phyloP scores from a whole-genome alignment of 2,888 invertebrate genomes.

The Bombyx huttoni region DNA sequence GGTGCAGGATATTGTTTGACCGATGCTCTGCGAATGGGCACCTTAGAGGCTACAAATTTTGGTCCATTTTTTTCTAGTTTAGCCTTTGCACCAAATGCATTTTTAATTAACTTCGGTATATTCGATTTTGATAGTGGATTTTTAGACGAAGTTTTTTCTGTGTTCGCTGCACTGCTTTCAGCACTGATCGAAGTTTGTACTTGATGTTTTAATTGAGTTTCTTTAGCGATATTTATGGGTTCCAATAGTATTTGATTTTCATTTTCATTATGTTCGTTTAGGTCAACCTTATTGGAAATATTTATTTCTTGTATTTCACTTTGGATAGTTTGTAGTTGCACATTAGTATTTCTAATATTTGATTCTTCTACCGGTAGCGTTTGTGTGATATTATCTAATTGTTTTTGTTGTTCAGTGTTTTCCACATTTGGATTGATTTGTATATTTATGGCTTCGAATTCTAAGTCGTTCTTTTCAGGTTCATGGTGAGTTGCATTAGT shows the following conservation, averaged over 20 bases:
- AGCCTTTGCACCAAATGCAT: slow-evolving; percentile 32
- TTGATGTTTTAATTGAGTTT: neutral
- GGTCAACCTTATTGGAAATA: neutral
- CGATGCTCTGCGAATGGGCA: slow-evolving; percentile 49
- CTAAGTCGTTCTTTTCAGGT: neutral
- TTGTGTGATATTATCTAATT: neutral
- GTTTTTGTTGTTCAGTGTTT: neutral
- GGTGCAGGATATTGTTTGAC: slow-evolving; percentile 54
- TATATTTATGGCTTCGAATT: neutral
- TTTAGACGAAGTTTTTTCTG: slow-evolving; percentile 10
- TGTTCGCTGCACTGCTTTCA: slow-evolving; percentile 1
- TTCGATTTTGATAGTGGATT: slow-evolving; percentile 34
- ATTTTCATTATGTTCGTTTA: neutral
- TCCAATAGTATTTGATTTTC: neutral
- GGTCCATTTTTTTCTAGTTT: slow-evolving; percentile 42
- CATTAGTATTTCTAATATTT: neutral
- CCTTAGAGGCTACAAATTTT: slow-evolving; percentile 50
- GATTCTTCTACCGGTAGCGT: neutral
- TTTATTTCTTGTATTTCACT: neutral
- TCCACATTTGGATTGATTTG: neutral
- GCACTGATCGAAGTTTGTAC: neutral
- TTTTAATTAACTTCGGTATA: slow-evolving; percentile 54
- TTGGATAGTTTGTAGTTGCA: neutral
- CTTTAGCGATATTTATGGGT: neutral
- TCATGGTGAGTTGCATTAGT: neutral